A percentile compares a stretch with the other conserved stretches of the same genome.
These are phyloP conservation scores for Rhinogobius similis DNA, from an alignment of 2,113 vertebrate species.

Conservation along the genomic window DNA sequence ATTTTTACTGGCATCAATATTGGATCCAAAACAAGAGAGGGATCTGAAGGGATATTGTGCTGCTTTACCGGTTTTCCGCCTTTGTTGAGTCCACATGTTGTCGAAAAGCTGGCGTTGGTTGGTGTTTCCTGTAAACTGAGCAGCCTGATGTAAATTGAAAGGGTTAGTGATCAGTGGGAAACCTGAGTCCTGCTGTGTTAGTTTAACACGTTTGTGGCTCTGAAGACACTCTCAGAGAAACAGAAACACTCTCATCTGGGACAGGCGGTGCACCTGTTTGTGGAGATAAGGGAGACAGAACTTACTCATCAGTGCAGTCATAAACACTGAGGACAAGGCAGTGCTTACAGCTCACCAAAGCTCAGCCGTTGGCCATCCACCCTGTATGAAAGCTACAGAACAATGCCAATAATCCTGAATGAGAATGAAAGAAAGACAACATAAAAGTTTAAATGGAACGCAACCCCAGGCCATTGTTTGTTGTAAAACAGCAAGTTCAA, in stretches of 20 bases:
- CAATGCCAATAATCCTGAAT: background rate
- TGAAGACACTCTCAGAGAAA: constrained; percentile 25
- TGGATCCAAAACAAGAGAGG: background rate
- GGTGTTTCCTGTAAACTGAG: constrained; percentile 52
- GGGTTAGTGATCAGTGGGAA: constrained; percentile 59
- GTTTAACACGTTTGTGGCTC: constrained; percentile 43
- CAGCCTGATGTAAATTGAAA: constrained; percentile 60
- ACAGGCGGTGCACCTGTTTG: constrained; percentile 5
- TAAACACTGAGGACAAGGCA: background rate
- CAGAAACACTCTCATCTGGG: constrained; percentile 21
- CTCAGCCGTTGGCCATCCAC: background rate
- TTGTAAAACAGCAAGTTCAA: too few relatives aligned
- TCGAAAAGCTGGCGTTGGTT: constrained; percentile 23
- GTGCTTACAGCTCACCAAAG: background rate
- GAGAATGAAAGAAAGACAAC: too few relatives aligned
- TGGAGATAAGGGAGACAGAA: background rate
- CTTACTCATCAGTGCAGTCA: background rate
- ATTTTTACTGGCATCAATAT: background rate
- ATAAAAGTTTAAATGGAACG: background rate
- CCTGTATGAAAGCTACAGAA: background rate
- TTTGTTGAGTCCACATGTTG: constrained; percentile 4
- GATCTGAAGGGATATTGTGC: background rate
- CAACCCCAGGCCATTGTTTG: background rate
- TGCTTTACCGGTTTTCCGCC: background rate
- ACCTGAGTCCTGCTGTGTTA: constrained; percentile 43